Evolutionary conservation across 92 coral and sea anemone genomes (phyloP), one percentile per base, ranked within the genome.

Genomic region (Heteractis magnifica): DNA sequence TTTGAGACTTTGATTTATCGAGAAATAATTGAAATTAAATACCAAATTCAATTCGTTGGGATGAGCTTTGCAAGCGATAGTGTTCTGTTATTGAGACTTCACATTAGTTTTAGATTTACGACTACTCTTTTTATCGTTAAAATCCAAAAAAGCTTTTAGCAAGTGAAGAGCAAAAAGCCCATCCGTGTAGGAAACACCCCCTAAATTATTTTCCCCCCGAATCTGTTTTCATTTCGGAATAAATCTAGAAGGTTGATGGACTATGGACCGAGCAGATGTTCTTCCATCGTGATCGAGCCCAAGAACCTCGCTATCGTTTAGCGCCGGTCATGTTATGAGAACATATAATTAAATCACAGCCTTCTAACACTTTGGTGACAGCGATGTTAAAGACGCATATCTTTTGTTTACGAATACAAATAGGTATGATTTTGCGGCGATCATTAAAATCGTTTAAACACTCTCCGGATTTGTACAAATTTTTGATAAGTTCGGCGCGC

Each of bases 341-440:
- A 68, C 12, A 20, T 12, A 1, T 3, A 23, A 68, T 20, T 68
- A 10, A 23, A 68, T 7, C 16, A 10, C 73, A 68, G 73, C 20
- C 73, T 41, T 26, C 1, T 1, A 11, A 9, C 49, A 68, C 49
- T 68, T 6, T 9, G 5, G 5, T 23, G 73, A 20, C 73, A 68
- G 73, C 49, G 44, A 26, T 68, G 41, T 68, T 68, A 23, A 68
- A 68, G 73, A 12, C 49, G 49, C 14, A 68, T n/a, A 26, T 8
- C 73, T 21, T 68, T 68, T 68, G 73, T 68, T 68, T 68, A 68
- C 50, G 13, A 23, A 68, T 68, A 68, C 73, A 68, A 20, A 68
- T 48, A 68, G 23, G 23, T 3, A 68, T 68, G 73, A 9, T 48
- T 7, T 68, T 68, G 8, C 49, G 44, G 26, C 6, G 49, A 26